A percentile compares a stretch with the other conserved stretches of the same genome.
Conservation (phyloP, 2,888 invertebrate species). For the Eurytoma californica region DNA sequence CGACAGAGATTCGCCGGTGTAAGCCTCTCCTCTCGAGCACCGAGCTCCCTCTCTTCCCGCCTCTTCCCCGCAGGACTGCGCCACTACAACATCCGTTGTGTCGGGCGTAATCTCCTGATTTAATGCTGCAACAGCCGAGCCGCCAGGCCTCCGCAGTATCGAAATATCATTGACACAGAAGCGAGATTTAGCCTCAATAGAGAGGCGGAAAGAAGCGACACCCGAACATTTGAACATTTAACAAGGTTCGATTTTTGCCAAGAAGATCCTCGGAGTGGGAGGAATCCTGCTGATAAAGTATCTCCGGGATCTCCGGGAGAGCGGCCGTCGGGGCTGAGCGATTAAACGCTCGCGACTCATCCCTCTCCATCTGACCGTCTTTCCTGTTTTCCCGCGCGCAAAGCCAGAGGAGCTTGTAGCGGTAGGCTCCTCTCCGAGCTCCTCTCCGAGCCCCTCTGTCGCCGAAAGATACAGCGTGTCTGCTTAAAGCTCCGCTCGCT, state of each 20-base stretch:
- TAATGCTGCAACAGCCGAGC: conserved; percentile 41
- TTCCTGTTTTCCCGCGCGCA: conserved; percentile 39
- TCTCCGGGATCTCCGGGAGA: too few relatives aligned
- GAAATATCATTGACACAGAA: conserved; percentile 45
- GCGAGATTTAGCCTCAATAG: neutral
- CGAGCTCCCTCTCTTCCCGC: neutral
- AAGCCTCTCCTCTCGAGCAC: conserved; percentile 44
- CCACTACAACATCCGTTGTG: conserved; percentile 49
- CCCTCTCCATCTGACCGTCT: conserved; percentile 7
- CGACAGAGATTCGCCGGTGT: conserved; percentile 48
- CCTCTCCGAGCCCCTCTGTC: too few relatives aligned
- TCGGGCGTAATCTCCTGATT: conserved; percentile 53
- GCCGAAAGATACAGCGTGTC: conserved; percentile 30
- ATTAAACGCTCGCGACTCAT: conserved; percentile 35
- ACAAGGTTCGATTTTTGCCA: neutral
- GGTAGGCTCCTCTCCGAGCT: conserved; percentile 27
- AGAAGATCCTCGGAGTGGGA: neutral
- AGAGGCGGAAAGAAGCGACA: neutral
- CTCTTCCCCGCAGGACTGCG: neutral
- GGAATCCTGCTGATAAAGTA: neutral
- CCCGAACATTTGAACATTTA: neutral
- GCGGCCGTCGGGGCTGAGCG: conserved; percentile 24
- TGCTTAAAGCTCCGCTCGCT: conserved; percentile 30
- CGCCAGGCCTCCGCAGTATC: conserved; percentile 4
- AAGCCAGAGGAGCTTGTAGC: neutral